Conservation (phyloP, 2,888 invertebrate species). For the Danaus chrysippus region DNA sequence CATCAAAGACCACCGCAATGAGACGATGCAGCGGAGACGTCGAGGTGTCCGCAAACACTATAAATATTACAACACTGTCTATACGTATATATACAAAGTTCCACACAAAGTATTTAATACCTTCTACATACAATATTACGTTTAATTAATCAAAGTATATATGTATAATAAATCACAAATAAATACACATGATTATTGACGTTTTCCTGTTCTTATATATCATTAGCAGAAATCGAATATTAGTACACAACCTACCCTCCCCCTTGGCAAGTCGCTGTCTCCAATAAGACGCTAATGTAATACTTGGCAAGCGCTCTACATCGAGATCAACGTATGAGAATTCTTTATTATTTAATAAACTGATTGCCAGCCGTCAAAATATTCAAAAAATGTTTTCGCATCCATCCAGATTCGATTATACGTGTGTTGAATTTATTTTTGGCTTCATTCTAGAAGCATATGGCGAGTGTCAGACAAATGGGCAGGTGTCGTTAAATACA, state of each 20-base stretch:
- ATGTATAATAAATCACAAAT: not conserved
- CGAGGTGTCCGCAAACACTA: slow-evolving; percentile 59
- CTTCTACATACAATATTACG: no score
- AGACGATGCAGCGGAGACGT: slow-evolving; percentile 47
- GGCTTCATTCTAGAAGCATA: slow-evolving; percentile 7
- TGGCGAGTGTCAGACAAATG: slow-evolving; percentile 34
- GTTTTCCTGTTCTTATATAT: slow-evolving; percentile 10
- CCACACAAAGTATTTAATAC: no score
- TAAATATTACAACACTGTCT: slow-evolving; percentile 47
- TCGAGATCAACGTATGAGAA: slow-evolving; percentile 55
- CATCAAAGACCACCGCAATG: slow-evolving; percentile 71
- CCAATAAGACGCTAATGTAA: slow-evolving; percentile 73
- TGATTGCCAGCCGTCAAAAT: slow-evolving; percentile 8
- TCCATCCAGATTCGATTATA: not conserved
- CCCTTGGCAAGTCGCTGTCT: slow-evolving; percentile 51
- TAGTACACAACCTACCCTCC: slow-evolving; percentile 16
- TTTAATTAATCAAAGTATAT: no score
- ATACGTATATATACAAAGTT: slow-evolving; percentile 5
- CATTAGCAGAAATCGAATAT: slow-evolving; percentile 6
- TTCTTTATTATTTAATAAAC: slow-evolving; percentile 46
- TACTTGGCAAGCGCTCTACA: slow-evolving; percentile 66
- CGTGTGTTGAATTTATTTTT: slow-evolving; percentile 2
- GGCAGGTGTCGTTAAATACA: not conserved
- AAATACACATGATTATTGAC: not conserved
- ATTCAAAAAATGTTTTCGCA: not conserved